Base-by-base conservation (phyloP, 1,140 invertebrate genomes). In the Nymphalis io region DNA sequence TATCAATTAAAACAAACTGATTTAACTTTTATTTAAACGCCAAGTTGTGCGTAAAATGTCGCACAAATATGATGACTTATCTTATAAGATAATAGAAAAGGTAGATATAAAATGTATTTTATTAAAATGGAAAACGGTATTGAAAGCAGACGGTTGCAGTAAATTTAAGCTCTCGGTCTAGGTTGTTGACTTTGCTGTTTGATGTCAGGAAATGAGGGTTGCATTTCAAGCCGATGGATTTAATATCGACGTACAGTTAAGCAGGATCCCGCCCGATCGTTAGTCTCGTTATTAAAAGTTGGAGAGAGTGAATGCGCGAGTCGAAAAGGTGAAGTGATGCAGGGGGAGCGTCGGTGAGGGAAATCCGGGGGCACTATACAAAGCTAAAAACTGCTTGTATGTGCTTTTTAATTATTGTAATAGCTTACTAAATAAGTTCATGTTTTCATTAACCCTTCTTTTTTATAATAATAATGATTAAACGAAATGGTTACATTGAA, bases 221-320 rank as follows among this genome's bases (percentile, higher is more conserved):
- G 38, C 38, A 18, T 40, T 65, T 65, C 38, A 15, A 40, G 53
- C 53, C n/a, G 39, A 46, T 27, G 23, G 57, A 33, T 66, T 66
- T 66, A 23, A 59, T 66, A 59, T 66, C 55, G 33, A 65, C 62
- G 62, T 46, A n/a, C 38, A 46, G 53, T 23, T 58, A 15, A 65
- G 51, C 23, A 39, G 55, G 42, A 59, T 58, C 55, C n/a, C 51
- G 13, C 40, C 42, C 53, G 64, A 59, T 66, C 64, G 64, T 66
- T 66, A 74, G 51, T 70, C 68, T 70, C 73, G 65, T 79, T 79
- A 77, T 75, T 79, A 79, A 81, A 81, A 81, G 71, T 74, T 72
- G 72, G 68, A 66, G 68, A 68, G 72, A 72, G 71, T 55, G 71
- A 61, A 67, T 61, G 20, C 39, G 46, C 62, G 70, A 68, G 68